These are phyloP conservation scores for Nicator chloris DNA, from an alignment of 2,113 vertebrate species.

Conservation along the genomic window DNA sequence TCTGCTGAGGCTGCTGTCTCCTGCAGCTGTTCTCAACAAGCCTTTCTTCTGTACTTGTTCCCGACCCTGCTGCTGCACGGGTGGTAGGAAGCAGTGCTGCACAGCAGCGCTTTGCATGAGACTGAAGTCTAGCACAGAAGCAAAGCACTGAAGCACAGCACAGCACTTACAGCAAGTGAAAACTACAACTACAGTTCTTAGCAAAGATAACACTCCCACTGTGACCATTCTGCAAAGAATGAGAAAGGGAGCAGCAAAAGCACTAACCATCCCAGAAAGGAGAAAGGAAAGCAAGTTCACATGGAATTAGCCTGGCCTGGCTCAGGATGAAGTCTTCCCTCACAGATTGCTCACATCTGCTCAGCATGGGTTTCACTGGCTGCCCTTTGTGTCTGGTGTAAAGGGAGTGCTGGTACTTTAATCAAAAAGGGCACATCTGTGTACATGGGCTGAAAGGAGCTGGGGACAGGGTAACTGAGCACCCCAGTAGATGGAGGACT, in stretches of 20 bases:
- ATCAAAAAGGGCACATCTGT: not conserved
- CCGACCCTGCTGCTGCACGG: not conserved
- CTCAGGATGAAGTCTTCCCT: not conserved
- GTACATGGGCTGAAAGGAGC: not conserved
- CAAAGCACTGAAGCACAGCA: not conserved
- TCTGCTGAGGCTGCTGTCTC: not conserved
- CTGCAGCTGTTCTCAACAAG: not conserved
- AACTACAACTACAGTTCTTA: not conserved
- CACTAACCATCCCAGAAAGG: not conserved
- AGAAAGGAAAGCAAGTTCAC: not conserved
- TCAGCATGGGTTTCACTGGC: fast-evolving
- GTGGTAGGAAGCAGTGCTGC: not conserved
- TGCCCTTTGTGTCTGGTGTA: not conserved
- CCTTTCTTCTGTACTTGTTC: not conserved
- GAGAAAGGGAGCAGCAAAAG: not conserved
- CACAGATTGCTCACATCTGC: not conserved
- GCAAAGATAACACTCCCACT: not conserved
- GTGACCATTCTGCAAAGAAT: not conserved
- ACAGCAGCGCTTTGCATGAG: not conserved
- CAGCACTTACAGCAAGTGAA: not conserved
- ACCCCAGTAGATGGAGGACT: not conserved
- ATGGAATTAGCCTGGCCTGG: too few relatives aligned
- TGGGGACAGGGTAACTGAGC: not conserved
- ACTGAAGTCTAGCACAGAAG: not conserved
- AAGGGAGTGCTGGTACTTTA: not conserved